These are phyloP conservation scores for Anthoptus insignis DNA, from an alignment of 2,888 invertebrate species.

Conservation along the genomic window DNA sequence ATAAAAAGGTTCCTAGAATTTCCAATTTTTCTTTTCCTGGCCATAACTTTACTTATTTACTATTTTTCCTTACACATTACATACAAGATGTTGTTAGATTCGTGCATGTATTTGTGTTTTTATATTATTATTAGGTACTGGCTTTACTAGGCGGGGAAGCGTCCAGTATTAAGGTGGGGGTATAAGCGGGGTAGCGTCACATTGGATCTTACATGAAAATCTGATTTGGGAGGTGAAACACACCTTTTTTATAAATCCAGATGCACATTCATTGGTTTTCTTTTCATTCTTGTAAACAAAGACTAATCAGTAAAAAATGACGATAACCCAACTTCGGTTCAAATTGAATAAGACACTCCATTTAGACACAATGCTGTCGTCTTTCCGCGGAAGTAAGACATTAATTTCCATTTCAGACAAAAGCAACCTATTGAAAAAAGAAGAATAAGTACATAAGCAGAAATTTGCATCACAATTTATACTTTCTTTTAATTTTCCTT, in stretches of 20 bases:
- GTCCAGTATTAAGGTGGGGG: too few relatives aligned
- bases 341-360: slow-evolving; percentile 55
- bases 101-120: too few relatives aligned
- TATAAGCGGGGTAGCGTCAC: too few relatives aligned
- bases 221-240: too few relatives aligned
- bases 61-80: too few relatives aligned
- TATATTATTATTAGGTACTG: too few relatives aligned
- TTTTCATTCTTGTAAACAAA: slow-evolving; percentile 20
- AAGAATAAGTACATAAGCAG: slow-evolving; percentile 72
- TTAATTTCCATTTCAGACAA: slow-evolving; percentile 75
- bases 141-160: too few relatives aligned
- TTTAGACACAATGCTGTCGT: slow-evolving; percentile 66
- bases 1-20: neutral
- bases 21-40: neutral
- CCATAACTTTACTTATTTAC: too few relatives aligned
- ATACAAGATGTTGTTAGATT: too few relatives aligned
- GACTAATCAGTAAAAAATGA: slow-evolving; percentile 35
- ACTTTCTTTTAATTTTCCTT: slow-evolving; percentile 61
- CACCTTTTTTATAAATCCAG: too few relatives aligned
- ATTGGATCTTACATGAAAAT: too few relatives aligned
- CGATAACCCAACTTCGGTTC: slow-evolving; percentile 38
- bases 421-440: slow-evolving; percentile 75
- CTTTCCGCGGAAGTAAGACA: slow-evolving; percentile 69
- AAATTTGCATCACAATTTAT: slow-evolving; percentile 75
- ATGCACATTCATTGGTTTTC: slow-evolving; percentile 19